A percentile compares a stretch with the other conserved stretches of the same genome.
phyloP scores from a whole-genome alignment of 1,140 invertebrate species.

The Bursaphelenchus mucronatus region DNA sequence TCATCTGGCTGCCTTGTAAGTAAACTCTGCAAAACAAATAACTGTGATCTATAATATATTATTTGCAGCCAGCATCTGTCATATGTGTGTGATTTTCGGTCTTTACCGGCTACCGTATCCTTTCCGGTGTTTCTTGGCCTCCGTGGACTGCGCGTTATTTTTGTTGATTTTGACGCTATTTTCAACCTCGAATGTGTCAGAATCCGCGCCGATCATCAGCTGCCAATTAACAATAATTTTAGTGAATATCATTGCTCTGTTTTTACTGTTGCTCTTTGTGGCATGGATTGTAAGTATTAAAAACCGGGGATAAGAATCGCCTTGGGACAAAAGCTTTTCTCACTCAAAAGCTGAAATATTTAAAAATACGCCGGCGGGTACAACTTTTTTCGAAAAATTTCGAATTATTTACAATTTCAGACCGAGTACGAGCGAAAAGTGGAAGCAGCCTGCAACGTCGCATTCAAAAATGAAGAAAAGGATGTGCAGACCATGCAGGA shows the following conservation, averaged over 20 bases:
- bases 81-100: slow-evolving; percentile 53
- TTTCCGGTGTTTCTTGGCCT: slow-evolving; percentile 51
- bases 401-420: slow-evolving; percentile 39
- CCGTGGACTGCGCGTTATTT: slow-evolving; percentile 43
- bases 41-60: neutral
- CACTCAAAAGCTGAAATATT: too few relatives aligned
- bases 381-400: too few relatives aligned
- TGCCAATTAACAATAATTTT: slow-evolving; percentile 57
- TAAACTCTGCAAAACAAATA: slow-evolving; percentile 10
- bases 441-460: slow-evolving; percentile 55
- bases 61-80: slow-evolving; percentile 51
- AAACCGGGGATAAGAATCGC: neutral
- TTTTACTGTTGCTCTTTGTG: slow-evolving; percentile 55
- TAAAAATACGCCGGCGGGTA: too few relatives aligned
- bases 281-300: slow-evolving; percentile 59
- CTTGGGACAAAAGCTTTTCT: too few relatives aligned
- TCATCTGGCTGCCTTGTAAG: slow-evolving; percentile 57
- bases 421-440: slow-evolving; percentile 60
- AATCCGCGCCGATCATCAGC: slow-evolving; percentile 37
- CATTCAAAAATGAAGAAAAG: slow-evolving; percentile 74
- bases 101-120: slow-evolving; percentile 57
- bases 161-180: slow-evolving; percentile 44
- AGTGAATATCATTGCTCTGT: slow-evolving; percentile 50
- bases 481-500: slow-evolving; percentile 84
- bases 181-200: slow-evolving; percentile 46